These are phyloP conservation scores for Druceiella hillmani DNA, from an alignment of 2,888 invertebrate genomes.

Conservation along the genomic window DNA sequence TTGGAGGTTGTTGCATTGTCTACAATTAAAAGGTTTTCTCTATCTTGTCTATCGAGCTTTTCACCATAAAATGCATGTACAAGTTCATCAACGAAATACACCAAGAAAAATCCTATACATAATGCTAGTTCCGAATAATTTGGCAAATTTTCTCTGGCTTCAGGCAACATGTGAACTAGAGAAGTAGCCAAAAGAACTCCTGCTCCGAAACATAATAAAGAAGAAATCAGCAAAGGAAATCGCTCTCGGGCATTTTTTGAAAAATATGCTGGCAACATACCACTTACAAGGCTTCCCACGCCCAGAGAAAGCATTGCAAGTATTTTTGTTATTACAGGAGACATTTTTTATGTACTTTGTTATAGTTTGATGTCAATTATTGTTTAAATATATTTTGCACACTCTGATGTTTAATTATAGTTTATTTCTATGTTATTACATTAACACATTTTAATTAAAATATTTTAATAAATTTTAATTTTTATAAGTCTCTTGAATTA, in stretches of 20 bases:
- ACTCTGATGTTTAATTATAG: too few species aligned
- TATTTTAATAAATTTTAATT: too few species aligned
- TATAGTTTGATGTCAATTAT: too few species aligned
- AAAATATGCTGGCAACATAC: constrained; percentile 63
- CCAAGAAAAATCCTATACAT: constrained; percentile 64
- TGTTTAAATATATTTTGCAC: too few species aligned
- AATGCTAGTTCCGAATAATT: constrained; percentile 59
- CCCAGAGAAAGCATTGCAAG: constrained; percentile 62
- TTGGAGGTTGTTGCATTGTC: too few species aligned
- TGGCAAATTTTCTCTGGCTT: constrained; percentile 58
- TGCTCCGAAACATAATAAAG: constrained; percentile 72
- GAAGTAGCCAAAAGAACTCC: constrained; percentile 75
- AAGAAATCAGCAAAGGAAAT: constrained; percentile 60
- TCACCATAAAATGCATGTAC: constrained; percentile 60
- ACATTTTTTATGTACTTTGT: too few species aligned
- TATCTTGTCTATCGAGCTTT: constrained; percentile 21
- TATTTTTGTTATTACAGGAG: constrained; percentile 62
- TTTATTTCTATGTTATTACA: too few species aligned
- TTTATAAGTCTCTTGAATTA: too few species aligned
- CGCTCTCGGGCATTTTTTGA: constrained; percentile 51
- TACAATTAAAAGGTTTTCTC: too few species aligned
- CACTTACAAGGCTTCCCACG: constrained; percentile 62
- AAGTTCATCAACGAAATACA: constrained; percentile 68
- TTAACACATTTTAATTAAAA: too few species aligned
- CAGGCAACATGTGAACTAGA: constrained; percentile 75